phyloP scores from a whole-genome alignment of 1,140 invertebrate genomes.

The Gryllus bimaculatus region DNA sequence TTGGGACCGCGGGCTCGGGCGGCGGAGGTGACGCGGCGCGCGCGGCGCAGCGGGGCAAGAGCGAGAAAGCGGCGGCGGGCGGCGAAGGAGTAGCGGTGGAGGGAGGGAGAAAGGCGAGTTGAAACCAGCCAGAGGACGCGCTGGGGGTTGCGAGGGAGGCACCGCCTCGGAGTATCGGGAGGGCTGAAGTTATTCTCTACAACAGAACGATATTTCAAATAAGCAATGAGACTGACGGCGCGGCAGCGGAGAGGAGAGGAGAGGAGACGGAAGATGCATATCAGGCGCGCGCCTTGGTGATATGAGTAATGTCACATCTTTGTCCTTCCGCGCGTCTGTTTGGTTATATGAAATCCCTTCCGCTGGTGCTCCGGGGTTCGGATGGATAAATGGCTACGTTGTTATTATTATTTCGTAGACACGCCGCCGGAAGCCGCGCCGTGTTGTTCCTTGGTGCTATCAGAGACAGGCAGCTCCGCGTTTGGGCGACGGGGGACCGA shows the following conservation, averaged over 20 bases:
- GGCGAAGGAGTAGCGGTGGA: neutral
- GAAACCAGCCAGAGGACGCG: neutral
- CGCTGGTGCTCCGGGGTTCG: neutral
- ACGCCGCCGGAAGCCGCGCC: neutral
- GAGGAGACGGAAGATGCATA: neutral
- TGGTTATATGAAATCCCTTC: conserved; percentile 4
- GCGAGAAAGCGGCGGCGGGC: neutral
- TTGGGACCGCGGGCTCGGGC: conserved; percentile 13
- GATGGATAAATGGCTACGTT: neutral
- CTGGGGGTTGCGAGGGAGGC: neutral
- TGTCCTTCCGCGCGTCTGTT: conserved; percentile 2
- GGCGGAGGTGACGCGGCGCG: too few species aligned
- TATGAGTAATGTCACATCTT: conserved; percentile 5
- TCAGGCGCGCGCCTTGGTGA: neutral
- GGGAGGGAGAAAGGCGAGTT: neutral
- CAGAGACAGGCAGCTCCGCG: neutral
- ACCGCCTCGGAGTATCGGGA: neutral
- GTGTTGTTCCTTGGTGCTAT: neutral
- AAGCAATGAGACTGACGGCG: neutral
- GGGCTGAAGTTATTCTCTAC: neutral
- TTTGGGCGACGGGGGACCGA: neutral
- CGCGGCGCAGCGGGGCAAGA: neutral
- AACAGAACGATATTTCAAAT: conserved; percentile 5
- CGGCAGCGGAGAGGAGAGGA: neutral
- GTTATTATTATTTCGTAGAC: neutral